These are phyloP conservation scores for Yasuhikotakia modesta DNA, from an alignment of 2,797 vertebrate species.

Conservation along the genomic window DNA sequence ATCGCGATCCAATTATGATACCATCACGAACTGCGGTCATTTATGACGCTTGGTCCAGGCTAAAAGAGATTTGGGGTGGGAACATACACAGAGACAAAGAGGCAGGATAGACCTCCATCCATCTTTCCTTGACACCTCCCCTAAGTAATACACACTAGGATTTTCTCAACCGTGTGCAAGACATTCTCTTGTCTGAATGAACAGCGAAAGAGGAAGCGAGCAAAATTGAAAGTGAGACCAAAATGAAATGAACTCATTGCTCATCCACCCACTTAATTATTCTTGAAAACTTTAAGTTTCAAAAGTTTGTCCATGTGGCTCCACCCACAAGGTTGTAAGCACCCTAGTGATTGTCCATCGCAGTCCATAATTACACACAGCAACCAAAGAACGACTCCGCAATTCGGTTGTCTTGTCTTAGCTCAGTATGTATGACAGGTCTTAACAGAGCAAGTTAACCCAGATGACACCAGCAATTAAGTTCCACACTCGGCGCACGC, in stretches of 20 bases:
- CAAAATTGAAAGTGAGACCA: constrained; percentile 13
- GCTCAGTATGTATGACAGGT: constrained; percentile 33
- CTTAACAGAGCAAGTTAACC: constrained; percentile 48
- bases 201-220: background rate
- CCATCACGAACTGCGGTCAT: background rate
- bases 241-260: constrained; percentile 34
- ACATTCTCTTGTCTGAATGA: constrained; percentile 19
- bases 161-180: constrained; percentile 8
- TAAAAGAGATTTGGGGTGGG: background rate
- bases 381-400: constrained; percentile 27
- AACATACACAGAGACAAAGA: background rate
- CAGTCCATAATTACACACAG: constrained; percentile 31
- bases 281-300: constrained; percentile 11
- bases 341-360: background rate
- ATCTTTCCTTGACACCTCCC: constrained; percentile 40
- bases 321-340: background rate
- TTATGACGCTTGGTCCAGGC: background rate
- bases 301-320: background rate
- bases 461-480: constrained; percentile 49
- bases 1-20: background rate
- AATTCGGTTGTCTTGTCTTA: constrained; percentile 29
- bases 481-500: constrained; percentile 34
- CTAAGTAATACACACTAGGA: constrained; percentile 18
- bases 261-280: constrained; percentile 37
- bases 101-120: constrained; percentile 21